phyloP scores from a whole-genome alignment of 2,113 vertebrate species.

The Triplophysa rosa region DNA sequence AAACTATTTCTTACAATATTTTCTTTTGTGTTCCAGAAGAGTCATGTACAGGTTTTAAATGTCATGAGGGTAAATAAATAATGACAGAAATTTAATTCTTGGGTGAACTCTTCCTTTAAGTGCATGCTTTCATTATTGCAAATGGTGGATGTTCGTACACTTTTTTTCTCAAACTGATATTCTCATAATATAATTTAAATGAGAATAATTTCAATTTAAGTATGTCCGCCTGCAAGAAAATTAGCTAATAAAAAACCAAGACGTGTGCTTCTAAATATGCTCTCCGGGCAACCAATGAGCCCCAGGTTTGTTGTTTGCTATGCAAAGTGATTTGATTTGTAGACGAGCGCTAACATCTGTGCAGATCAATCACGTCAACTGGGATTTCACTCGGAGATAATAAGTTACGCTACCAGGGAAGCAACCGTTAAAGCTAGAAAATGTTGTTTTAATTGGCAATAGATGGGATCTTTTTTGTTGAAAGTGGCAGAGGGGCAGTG shows the following conservation, averaged over 20 bases:
- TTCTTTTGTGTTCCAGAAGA: no score
- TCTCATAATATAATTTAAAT: not conserved
- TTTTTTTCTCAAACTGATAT: no score
- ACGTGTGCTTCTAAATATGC: not conserved
- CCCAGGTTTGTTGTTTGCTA: not conserved
- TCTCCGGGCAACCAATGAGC: not conserved
- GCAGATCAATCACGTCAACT: conserved; percentile 5
- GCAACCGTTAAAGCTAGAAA: not conserved
- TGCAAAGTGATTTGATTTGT: not conserved
- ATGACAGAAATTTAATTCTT: no score
- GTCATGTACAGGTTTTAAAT: no score
- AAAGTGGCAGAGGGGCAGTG: not conserved
- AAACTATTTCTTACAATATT: no score
- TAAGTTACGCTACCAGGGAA: not conserved
- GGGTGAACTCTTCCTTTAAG: no score
- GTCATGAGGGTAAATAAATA: no score
- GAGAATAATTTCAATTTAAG: not conserved
- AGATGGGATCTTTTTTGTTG: conserved; percentile 53
- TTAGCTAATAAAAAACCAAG: not conserved
- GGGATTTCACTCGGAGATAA: not conserved
- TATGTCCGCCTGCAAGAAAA: not conserved
- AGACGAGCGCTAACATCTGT: not conserved
- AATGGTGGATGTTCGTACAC: no score
- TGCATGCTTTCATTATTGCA: no score
- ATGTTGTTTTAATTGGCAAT: conserved; percentile 25